A percentile compares a stretch with the other conserved stretches of the same genome.
Evolutionary conservation across 2,888 invertebrate genomes (phyloP).

Genomic region (Athalia cordata): DNA sequence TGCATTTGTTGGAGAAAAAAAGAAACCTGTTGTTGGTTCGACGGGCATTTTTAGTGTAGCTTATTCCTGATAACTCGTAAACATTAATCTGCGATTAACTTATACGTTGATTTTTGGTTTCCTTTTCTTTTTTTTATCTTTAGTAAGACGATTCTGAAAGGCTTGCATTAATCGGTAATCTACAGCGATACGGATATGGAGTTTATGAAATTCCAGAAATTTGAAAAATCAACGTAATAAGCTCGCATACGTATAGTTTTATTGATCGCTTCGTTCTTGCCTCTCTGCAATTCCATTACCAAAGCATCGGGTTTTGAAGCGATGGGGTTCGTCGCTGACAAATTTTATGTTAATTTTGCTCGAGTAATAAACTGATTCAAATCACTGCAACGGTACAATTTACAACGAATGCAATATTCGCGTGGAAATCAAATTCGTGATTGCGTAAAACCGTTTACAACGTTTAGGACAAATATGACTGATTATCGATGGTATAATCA

Average conservation of each 20-base stretch:
- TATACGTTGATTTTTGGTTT: no score
- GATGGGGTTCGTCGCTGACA: not conserved
- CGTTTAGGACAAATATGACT: no score
- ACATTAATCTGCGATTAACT: no score
- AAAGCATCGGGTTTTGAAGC: not conserved
- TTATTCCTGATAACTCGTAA: not conserved
- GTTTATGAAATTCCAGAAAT: not conserved
- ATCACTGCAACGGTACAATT: not conserved
- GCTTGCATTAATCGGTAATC: no score
- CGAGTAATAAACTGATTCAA: slow-evolving; percentile 1
- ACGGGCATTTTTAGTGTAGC: not conserved
- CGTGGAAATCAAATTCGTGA: no score
- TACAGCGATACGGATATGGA: not conserved
- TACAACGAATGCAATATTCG: not conserved
- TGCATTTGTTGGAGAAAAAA: not conserved
- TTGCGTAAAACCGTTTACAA: no score
- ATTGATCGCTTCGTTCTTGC: slow-evolving; percentile 8
- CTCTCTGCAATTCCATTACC: not conserved
- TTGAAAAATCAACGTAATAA: not conserved
- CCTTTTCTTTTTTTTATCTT: no score
- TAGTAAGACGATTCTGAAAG: no score
- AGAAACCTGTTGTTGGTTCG: not conserved
- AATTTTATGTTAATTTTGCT: slow-evolving; percentile 15
- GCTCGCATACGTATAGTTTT: not conserved
- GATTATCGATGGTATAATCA: no score